A percentile compares a stretch with the other conserved stretches of the same genome.
phyloP scores from a whole-genome alignment of 1,140 invertebrate species.

The Ceratina australensis region DNA sequence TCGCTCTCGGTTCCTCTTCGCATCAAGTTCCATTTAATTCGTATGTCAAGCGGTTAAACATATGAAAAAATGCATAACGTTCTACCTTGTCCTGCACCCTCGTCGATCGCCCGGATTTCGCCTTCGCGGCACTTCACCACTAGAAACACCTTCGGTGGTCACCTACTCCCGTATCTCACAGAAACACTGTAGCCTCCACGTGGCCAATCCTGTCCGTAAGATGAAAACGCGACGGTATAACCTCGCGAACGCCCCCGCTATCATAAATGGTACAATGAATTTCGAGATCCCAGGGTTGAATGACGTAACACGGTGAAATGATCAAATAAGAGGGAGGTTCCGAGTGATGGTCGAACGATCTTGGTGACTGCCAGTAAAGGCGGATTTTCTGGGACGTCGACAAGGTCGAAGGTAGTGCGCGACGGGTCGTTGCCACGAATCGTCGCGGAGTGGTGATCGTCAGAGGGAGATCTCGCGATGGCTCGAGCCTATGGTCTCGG shows the following conservation, averaged over 20 bases:
- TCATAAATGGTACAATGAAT: background rate
- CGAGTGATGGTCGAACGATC: background rate
- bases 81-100: slow-evolving; percentile 40
- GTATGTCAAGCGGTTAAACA: slow-evolving; percentile 33
- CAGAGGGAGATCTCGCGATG: slow-evolving; percentile 67
- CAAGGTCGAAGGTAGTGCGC: slow-evolving; percentile 38
- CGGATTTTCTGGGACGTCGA: slow-evolving; percentile 4
- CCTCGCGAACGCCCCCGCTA: slow-evolving; percentile 24
- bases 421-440: slow-evolving; percentile 44
- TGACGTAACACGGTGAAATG: too few species aligned
- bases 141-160: slow-evolving; percentile 26
- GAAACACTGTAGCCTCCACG: slow-evolving; percentile 41
- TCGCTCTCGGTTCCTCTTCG: too few species aligned
- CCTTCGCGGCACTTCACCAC: slow-evolving; percentile 39
- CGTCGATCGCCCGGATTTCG: background rate
- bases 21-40: too few species aligned
- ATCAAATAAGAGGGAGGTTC: too few species aligned
- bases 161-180: slow-evolving; percentile 23
- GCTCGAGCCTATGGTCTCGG: slow-evolving; percentile 72
- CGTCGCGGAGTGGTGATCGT: slow-evolving; percentile 39
- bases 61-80: too few species aligned
- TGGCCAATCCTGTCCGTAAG: background rate
- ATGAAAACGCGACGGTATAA: background rate
- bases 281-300: background rate
- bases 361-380: background rate